These are phyloP conservation scores for Strix occidentalis DNA, from an alignment of 2,797 vertebrate species.

Conservation along the genomic window DNA sequence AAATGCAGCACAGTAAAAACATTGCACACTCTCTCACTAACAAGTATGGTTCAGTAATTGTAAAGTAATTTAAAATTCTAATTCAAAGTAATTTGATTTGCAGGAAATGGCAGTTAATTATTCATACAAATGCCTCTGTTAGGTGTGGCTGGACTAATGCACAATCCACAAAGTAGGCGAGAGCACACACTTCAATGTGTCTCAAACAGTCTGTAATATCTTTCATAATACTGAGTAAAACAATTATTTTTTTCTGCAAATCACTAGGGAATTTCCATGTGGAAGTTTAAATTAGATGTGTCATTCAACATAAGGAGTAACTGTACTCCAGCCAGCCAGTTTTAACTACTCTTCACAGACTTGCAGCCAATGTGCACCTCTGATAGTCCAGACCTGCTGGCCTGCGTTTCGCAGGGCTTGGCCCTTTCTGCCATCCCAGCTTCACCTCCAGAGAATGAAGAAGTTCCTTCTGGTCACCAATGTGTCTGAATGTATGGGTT, in stretches of 20 bases:
- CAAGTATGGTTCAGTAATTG: not conserved
- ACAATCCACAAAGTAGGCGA: not conserved
- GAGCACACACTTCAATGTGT: not conserved
- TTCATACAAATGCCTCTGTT: constrained; percentile 27
- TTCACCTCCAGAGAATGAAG: not conserved
- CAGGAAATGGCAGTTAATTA: constrained; percentile 29
- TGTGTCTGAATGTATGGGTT: not conserved
- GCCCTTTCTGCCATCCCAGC: not conserved
- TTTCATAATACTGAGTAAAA: not conserved
- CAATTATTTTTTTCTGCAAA: not conserved
- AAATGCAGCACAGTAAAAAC: not conserved
- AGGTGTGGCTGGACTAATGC: constrained; percentile 3
- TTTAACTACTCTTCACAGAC: not conserved
- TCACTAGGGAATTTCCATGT: not conserved
- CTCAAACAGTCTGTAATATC: not conserved
- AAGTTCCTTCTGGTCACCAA: not conserved
- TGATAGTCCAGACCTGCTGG: not conserved
- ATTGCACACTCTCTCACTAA: not conserved
- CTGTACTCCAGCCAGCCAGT: not conserved
- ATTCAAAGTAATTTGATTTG: constrained; percentile 47
- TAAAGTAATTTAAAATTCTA: constrained; percentile 45
- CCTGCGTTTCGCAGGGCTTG: not conserved
- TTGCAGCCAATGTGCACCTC: accelerated
- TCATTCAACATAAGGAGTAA: not conserved
- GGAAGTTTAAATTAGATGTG: not conserved